A percentile compares a stretch with the other conserved stretches of the same genome.
phyloP scores from a whole-genome alignment of 2,113 vertebrate species.

The Nycticorax nycticorax region DNA sequence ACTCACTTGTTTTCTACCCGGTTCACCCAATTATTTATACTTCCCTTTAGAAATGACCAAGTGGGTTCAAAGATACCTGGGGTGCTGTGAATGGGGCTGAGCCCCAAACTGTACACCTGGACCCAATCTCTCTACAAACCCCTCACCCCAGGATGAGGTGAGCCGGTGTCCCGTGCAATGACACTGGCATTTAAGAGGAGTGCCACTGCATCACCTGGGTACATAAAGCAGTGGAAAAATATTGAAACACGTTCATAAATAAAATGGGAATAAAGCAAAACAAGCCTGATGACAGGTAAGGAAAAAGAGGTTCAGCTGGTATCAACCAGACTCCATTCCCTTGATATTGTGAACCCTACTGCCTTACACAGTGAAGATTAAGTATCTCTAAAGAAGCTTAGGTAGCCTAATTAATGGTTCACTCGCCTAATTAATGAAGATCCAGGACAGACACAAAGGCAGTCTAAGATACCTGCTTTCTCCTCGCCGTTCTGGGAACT shows the following conservation, averaged over 20 bases:
- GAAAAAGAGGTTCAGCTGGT: not conserved
- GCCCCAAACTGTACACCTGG: not conserved
- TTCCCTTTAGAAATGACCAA: not conserved
- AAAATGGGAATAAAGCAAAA: not conserved
- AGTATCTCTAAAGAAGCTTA: conserved; percentile 45
- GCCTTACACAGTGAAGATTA: not conserved
- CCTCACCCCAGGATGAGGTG: not conserved
- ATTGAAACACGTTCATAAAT: not conserved
- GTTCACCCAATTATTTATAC: not conserved
- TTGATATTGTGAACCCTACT: not conserved
- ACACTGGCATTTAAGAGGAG: not conserved
- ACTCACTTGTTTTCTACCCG: not conserved
- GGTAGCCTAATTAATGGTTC: conserved; percentile 36
- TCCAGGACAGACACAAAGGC: not conserved
- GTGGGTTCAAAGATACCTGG: not conserved
- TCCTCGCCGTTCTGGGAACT: not conserved
- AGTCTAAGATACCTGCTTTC: not conserved
- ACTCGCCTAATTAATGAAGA: conserved; percentile 46
- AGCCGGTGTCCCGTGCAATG: not conserved
- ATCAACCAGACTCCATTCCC: not conserved
- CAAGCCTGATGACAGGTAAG: not conserved
- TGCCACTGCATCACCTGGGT: not conserved
- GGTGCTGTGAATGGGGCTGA: not conserved
- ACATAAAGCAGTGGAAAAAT: not conserved
- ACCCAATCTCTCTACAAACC: not conserved